Conservation (phyloP, 23 tunicate genomes). For the Phallusia fumigata region DNA sequence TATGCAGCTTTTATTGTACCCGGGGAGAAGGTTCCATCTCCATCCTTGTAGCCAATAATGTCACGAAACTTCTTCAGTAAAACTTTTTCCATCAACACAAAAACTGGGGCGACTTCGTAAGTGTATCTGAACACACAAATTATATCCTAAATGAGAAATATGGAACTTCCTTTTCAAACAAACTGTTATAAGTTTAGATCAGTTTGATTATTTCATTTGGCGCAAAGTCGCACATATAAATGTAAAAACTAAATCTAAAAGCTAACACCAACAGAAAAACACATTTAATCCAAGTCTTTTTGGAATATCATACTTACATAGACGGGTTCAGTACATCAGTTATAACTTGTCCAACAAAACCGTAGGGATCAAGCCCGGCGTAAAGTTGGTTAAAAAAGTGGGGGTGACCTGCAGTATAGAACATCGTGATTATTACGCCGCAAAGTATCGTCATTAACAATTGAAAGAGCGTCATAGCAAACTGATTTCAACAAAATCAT, state of each 20-base stretch:
- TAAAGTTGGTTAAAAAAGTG: constrained; percentile 87
- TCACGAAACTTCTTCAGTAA: constrained; percentile 42
- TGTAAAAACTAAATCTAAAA: too few relatives aligned
- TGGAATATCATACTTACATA: constrained; percentile 36
- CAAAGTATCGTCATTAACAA: too few relatives aligned
- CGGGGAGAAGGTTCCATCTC: constrained; percentile 86
- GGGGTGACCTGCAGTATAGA: constrained; percentile 53
- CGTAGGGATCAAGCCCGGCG: constrained; percentile 72
- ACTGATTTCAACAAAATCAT: too few relatives aligned
- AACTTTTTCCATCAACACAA: constrained; percentile 63
- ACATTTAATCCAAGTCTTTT: not conserved
- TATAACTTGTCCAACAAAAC: constrained; percentile 67
- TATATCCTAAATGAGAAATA: not conserved
- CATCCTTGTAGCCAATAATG: constrained; percentile 54
- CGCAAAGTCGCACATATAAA: too few relatives aligned
- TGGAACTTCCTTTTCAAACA: not conserved
- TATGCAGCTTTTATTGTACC: constrained; percentile 15
- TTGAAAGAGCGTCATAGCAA: too few relatives aligned
- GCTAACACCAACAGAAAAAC: not conserved
- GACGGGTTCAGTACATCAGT: constrained; percentile 69
- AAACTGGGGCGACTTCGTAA: constrained; percentile 81
- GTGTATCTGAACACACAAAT: constrained; percentile 41
- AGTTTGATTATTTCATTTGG: too few relatives aligned
- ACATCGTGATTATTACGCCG: too few relatives aligned
- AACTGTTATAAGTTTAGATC: too few relatives aligned